A percentile compares a stretch with the other conserved stretches of the same genome.
These are phyloP conservation scores for Onychomys leucogaster DNA, from an alignment of 2,797 vertebrate genomes.

Conservation along the genomic window DNA sequence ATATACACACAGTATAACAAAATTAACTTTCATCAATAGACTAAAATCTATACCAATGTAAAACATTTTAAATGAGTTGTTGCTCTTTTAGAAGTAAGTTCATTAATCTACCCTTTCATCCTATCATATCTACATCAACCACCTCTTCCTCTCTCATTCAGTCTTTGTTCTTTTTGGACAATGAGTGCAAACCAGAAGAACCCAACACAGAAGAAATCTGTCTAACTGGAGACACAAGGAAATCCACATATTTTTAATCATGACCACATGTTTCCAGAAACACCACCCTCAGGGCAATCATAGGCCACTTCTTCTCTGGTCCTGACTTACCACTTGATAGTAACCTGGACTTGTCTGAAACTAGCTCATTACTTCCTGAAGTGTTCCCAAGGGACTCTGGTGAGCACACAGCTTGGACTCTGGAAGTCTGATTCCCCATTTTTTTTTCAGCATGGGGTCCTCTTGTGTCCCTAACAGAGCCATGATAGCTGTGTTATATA, in stretches of 20 bases:
- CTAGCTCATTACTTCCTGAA: background rate
- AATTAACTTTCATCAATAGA: too few relatives aligned
- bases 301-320: too few relatives aligned
- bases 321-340: background rate
- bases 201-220: background rate
- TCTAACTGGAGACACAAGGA: background rate
- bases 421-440: too few relatives aligned
- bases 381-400: fast-evolving
- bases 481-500: background rate
- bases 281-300: background rate
- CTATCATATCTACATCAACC: too few relatives aligned
- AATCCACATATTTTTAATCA: background rate
- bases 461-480: background rate
- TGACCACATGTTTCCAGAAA: background rate
- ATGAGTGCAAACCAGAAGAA: background rate
- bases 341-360: fast-evolving
- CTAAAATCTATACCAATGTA: too few relatives aligned
- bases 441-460: fast-evolving
- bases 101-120: too few relatives aligned
- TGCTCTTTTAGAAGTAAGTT: too few relatives aligned
- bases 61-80: too few relatives aligned
- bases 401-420: background rate
- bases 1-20: too few relatives aligned
- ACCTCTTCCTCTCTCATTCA: background rate
- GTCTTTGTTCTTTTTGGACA: background rate